phyloP scores from a whole-genome alignment of 2,888 invertebrate species.

The Schrankia costaestrigalis region DNA sequence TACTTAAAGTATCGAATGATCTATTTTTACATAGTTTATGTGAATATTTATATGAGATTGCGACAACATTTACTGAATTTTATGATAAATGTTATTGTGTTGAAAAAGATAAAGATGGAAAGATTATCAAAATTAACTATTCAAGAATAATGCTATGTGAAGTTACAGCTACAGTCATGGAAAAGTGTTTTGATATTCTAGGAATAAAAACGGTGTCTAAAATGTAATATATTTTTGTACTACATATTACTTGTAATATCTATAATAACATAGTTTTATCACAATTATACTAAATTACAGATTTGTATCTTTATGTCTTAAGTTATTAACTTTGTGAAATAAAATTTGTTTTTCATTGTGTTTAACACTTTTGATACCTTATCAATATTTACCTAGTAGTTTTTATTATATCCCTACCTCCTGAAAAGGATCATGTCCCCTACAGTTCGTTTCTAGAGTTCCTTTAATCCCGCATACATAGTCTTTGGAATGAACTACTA shows the following conservation, averaged over 20 bases:
- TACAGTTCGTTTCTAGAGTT: too few relatives aligned
- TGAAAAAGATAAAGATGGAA: conserved; percentile 92
- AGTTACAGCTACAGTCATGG: conserved; percentile 93
- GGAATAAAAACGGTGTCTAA: conserved; percentile 94
- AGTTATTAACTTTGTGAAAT: too few relatives aligned
- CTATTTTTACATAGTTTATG: conserved; percentile 93
- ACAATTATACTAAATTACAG: too few relatives aligned
- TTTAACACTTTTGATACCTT: too few relatives aligned
- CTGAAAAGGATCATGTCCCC: too few relatives aligned
- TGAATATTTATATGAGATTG: conserved; percentile 96
- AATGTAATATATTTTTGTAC: conserved; percentile 84
- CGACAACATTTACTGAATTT: conserved; percentile 97
- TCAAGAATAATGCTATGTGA: conserved; percentile 95
- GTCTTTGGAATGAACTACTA: too few relatives aligned
- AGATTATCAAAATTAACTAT: conserved; percentile 90
- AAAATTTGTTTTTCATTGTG: too few relatives aligned
- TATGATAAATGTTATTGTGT: conserved; percentile 99
- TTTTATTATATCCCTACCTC: too few relatives aligned
- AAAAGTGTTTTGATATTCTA: conserved; percentile 92
- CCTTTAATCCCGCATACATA: too few relatives aligned
- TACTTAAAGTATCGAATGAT: conserved; percentile 90
- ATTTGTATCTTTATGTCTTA: too few relatives aligned
- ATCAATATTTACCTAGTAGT: too few relatives aligned
- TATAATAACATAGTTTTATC: neutral
- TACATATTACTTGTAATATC: neutral